Percentiles rank a stretch among this genome's conserved stretches.
Evolutionary conservation across 2,113 vertebrate genomes (phyloP).

Genomic region (Ictalurus furcatus): DNA sequence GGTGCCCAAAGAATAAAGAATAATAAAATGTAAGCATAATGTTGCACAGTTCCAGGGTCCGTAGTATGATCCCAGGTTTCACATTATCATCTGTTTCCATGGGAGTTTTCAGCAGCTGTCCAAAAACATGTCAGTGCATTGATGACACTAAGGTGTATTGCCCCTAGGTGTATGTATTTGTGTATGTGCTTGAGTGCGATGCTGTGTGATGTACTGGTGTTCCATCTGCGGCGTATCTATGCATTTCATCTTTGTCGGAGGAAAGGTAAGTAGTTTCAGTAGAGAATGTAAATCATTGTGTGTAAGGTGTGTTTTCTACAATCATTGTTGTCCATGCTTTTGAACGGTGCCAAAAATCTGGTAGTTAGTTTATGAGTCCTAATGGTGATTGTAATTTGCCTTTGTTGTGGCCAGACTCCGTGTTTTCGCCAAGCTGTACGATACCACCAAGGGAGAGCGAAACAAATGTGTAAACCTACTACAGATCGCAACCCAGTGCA

Average conservation of each 20-base stretch:
- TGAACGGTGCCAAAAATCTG: background rate
- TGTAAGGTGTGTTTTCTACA: background rate
- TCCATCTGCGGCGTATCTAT: background rate
- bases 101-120: background rate
- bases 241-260: background rate
- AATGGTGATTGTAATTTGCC: background rate
- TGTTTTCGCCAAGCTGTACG: conserved; percentile 73
- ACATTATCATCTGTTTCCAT: background rate
- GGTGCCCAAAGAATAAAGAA: background rate
- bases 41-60: background rate
- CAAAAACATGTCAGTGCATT: background rate
- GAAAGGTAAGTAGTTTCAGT: background rate
- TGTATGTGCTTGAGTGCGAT: background rate
- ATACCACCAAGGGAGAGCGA: conserved; percentile 78
- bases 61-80: background rate
- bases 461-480: conserved; percentile 83
- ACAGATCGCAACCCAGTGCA: conserved; percentile 74
- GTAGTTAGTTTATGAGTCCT: background rate
- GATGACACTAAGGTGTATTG: background rate
- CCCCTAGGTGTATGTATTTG: background rate
- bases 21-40: background rate
- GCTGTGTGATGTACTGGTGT: background rate
- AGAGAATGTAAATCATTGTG: background rate
- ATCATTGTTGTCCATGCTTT: background rate
- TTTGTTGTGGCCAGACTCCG: conserved; percentile 69